Percentiles rank a stretch among this genome's conserved stretches.
These are phyloP conservation scores for Callimorpha dominula DNA, from an alignment of 2,888 invertebrate species.

Conservation along the genomic window DNA sequence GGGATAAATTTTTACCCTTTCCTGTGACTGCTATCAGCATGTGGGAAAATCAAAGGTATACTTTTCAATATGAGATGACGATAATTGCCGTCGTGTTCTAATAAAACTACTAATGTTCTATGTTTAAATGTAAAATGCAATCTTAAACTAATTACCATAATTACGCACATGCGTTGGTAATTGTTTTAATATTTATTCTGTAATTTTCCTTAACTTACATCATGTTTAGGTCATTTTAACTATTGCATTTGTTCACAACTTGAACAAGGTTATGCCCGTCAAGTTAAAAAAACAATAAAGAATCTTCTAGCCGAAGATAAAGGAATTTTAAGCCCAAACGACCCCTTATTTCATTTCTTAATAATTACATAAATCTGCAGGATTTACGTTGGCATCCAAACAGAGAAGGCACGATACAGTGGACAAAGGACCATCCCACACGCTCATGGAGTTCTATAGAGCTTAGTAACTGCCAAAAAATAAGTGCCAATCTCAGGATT, in stretches of 20 bases:
- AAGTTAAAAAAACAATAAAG: not conserved
- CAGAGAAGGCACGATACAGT: no score
- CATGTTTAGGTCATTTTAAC: not conserved
- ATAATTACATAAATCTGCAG: no score
- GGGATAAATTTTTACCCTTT: no score
- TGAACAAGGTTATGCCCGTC: not conserved
- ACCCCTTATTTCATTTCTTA: not conserved
- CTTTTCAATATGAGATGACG: no score
- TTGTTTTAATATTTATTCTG: not conserved
- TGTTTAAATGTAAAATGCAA: conserved; percentile 14
- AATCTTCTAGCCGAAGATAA: not conserved
- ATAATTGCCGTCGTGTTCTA: not conserved
- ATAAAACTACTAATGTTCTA: not conserved
- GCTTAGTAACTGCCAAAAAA: no score
- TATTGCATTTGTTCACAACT: not conserved
- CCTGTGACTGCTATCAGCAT: no score
- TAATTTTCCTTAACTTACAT: not conserved
- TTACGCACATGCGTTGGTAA: conserved; percentile 4
- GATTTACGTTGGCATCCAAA: no score
- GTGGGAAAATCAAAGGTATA: no score
- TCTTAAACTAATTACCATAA: conserved; percentile 16
- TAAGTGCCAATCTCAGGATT: no score
- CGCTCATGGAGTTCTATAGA: no score
- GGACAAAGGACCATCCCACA: no score
- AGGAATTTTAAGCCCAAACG: not conserved